A percentile compares a stretch with the other conserved stretches of the same genome.
Evolutionary conservation across 1,140 invertebrate species (phyloP).

Genomic region (Phthorimaea operculella): DNA sequence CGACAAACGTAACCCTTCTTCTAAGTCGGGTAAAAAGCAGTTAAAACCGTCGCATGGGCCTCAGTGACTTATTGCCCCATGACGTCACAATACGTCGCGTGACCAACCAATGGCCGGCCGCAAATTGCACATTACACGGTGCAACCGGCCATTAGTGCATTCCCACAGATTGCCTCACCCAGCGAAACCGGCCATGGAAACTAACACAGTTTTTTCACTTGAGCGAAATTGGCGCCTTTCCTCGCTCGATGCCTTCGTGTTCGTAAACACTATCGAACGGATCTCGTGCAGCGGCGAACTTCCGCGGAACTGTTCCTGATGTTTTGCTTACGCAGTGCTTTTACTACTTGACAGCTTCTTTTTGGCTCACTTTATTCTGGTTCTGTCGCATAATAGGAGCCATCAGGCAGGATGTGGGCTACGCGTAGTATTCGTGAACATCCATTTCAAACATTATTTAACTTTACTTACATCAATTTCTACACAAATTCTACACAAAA

Average conservation of each 20-base stretch:
- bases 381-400: too few species aligned
- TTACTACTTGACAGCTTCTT: too few species aligned
- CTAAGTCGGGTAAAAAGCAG: too few species aligned
- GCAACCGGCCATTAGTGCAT: slow-evolving; percentile 60
- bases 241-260: neutral
- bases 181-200: slow-evolving; percentile 50
- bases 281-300: neutral
- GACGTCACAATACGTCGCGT: slow-evolving; percentile 33
- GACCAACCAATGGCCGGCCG: slow-evolving; percentile 39
- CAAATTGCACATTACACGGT: slow-evolving; percentile 61
- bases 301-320: neutral
- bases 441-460: too few species aligned
- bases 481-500: too few species aligned
- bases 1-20: too few species aligned
- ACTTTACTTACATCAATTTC: too few species aligned
- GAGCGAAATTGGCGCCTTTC: neutral
- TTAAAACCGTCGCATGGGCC: too few species aligned
- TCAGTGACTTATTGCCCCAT: neutral
- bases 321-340: neutral
- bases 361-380: too few species aligned
- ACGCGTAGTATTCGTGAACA: too few species aligned
- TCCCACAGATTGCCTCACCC: slow-evolving; percentile 54
- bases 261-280: neutral
- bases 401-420: too few species aligned
- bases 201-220: slow-evolving; percentile 36